Evolutionary conservation across 2,113 vertebrate genomes (phyloP), one percentile per base, ranked within the genome.

Genomic region (Datnioides undecimradiatus): DNA sequence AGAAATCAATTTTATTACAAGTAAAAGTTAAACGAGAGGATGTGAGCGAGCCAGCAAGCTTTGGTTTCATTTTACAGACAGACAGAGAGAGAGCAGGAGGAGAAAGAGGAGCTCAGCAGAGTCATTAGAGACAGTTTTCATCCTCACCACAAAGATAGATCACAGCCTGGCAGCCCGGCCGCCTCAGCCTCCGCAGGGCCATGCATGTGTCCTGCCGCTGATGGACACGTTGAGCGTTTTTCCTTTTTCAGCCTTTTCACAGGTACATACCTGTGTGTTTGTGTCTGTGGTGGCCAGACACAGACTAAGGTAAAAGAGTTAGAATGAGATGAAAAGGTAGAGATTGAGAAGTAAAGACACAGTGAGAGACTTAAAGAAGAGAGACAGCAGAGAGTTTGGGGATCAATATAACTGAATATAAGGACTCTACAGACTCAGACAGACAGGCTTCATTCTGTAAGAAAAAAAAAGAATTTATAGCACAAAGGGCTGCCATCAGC

Each of bases 51-150:
- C 79, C 83, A 33, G 73, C 27, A 8, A 71, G 82, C 75, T 72
- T 65, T 33, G 85, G 85, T 87, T 87, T 87, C 85, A 77, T 82
- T 82, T 87, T 86, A 85, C 89, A 87, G 72, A 85, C 89, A 87
- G 72, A 73, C 4, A n/a, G 59, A 74, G 41, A 49, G 54, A 60
- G 68, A 34, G 63, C 8, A 19, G 29, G 52, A 19, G 45, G 52
- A 45, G 66, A 49, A 58, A 64, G 72, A 40, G 54, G 75, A 87
- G 74, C 74, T 85, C 27, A 38, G 67, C 59, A 68, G 33, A 78
- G 82, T 85, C 82, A 90, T 88, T 87, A 90, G 79, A 83, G 76
- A 78, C 81, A 70, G 79, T 83, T 87, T 85, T 83, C 82, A 69
- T 71, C 79, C 79, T 78, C 67, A 55, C 79, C 77, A 79, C 71